phyloP scores from a whole-genome alignment of 2,797 vertebrate genomes.

The Chelon labrosus region DNA sequence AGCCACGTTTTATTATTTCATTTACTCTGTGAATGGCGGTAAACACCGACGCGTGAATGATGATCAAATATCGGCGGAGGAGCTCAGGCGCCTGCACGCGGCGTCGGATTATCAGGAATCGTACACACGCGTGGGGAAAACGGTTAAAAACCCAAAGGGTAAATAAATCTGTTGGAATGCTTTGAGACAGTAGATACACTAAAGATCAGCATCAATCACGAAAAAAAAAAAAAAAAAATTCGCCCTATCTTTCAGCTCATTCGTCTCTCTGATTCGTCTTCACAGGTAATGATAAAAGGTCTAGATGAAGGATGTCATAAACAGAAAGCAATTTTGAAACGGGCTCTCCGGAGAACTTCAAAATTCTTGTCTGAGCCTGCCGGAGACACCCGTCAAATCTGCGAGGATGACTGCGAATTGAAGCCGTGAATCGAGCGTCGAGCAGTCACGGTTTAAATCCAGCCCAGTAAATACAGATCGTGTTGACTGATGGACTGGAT shows the following conservation, averaged over 20 bases:
- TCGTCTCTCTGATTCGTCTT: slow-evolving; percentile 34
- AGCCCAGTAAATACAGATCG: slow-evolving; percentile 21
- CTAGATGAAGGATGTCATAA: slow-evolving; percentile 40
- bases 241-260: slow-evolving; percentile 31
- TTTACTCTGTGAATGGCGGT: slow-evolving; percentile 25
- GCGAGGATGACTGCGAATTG: slow-evolving; percentile 34
- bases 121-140: slow-evolving; percentile 4
- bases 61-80: slow-evolving; percentile 43
- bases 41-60: slow-evolving; percentile 56
- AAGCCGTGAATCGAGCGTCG: slow-evolving; percentile 12
- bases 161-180: slow-evolving; percentile 26
- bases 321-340: slow-evolving; percentile 57
- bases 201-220: slow-evolving; percentile 42
- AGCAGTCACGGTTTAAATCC: slow-evolving; percentile 22
- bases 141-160: slow-evolving; percentile 5
- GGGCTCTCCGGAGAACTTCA: slow-evolving; percentile 24
- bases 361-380: slow-evolving; percentile 34
- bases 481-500: slow-evolving; percentile 10
- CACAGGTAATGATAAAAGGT: slow-evolving; percentile 48
- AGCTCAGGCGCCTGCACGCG: slow-evolving; percentile 23
- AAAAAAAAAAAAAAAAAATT: not conserved
- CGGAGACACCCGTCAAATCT: slow-evolving; percentile 45
- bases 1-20: slow-evolving; percentile 49
- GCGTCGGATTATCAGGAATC: slow-evolving; percentile 22
- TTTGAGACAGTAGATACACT: slow-evolving; percentile 22